phyloP scores from a whole-genome alignment of 1,140 invertebrate species.

The Bombus superbus region DNA sequence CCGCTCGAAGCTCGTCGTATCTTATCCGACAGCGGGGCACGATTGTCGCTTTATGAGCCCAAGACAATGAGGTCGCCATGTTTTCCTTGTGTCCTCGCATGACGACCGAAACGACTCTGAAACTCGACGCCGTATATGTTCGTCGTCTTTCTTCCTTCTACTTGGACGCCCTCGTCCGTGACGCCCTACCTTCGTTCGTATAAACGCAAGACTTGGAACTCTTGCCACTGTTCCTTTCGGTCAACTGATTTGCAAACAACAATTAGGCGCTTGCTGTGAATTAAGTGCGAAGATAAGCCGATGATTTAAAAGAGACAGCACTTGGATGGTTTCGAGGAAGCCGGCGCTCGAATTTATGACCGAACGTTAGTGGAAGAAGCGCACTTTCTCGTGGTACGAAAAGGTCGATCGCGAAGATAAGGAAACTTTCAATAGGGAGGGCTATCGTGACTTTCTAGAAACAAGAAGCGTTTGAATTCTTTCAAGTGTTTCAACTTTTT shows the following conservation, averaged over 20 bases:
- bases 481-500: too few species aligned
- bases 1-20: conserved; percentile 44
- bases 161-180: conserved; percentile 76
- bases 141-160: conserved; percentile 74
- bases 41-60: conserved; percentile 56
- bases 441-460: background rate
- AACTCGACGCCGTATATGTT: conserved; percentile 76
- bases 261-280: conserved; percentile 50
- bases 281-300: background rate
- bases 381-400: background rate
- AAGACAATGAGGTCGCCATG: conserved; percentile 79
- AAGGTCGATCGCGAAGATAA: background rate
- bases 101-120: conserved; percentile 74
- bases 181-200: conserved; percentile 81
- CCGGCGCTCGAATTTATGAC: background rate
- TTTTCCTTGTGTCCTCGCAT: conserved; percentile 78
- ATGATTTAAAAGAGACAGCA: background rate
- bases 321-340: too few species aligned
- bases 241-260: conserved; percentile 62
- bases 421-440: background rate
- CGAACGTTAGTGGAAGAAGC: background rate
- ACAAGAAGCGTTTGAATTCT: background rate
- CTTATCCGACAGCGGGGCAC: conserved; percentile 53
- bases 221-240: conserved; percentile 37
- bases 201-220: conserved; percentile 71